Evolutionary conservation across 2,797 vertebrate species (phyloP).

Genomic region (Alectoris magna): DNA sequence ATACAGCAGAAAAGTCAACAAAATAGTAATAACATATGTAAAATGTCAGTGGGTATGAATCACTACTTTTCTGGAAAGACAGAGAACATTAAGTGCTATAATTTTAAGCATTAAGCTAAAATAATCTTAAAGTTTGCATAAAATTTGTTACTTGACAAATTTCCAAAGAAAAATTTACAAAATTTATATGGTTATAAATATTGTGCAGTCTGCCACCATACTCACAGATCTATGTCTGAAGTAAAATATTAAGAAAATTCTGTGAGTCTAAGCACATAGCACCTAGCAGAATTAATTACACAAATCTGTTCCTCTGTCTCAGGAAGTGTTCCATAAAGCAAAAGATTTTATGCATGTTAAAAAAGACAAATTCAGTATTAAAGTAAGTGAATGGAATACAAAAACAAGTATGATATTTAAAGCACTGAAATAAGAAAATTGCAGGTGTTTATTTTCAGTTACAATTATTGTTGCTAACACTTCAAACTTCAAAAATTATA

Average conservation of each 20-base stretch:
- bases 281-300: not conserved
- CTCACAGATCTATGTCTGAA: not conserved
- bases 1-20: not conserved
- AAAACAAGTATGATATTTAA: not conserved
- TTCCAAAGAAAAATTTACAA: not conserved
- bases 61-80: not conserved
- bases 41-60: not conserved
- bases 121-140: fast-evolving
- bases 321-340: not conserved
- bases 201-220: fast-evolving
- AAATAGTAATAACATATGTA: not conserved
- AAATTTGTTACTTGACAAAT: not conserved
- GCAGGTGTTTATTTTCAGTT: not conserved
- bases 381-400: not conserved
- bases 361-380: not conserved
- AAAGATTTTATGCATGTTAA: not conserved
- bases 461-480: not conserved
- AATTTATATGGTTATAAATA: not conserved
- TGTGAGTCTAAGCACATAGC: fast-evolving
- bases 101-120: not conserved
- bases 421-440: not conserved
- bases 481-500: not conserved
- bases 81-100: not conserved
- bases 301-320: not conserved
- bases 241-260: not conserved